Evolutionary conservation across 2,888 invertebrate species (phyloP).

Genomic region (Conomelus anceps): DNA sequence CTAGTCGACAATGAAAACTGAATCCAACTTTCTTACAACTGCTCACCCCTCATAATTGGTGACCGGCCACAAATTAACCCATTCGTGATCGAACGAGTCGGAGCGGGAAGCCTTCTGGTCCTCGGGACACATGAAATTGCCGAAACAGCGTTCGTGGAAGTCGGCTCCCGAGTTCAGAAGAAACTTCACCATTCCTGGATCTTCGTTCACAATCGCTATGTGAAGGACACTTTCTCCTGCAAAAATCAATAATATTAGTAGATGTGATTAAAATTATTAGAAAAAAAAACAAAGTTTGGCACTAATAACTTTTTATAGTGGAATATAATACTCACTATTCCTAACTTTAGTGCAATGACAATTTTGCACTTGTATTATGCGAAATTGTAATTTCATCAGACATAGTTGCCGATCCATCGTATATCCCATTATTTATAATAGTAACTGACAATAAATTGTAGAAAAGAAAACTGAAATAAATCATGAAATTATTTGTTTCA

Average conservation of each 20-base stretch:
- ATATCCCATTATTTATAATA: too few relatives aligned
- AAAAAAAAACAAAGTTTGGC: neutral
- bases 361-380: too few relatives aligned
- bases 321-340: too few relatives aligned
- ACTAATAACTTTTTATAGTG: neutral
- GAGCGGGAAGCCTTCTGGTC: conserved; percentile 88
- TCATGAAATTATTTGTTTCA: too few relatives aligned
- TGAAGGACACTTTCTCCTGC: conserved; percentile 91
- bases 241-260: conserved; percentile 22
- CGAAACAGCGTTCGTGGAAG: conserved; percentile 87
- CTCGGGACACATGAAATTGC: conserved; percentile 96
- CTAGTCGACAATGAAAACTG: too few relatives aligned
- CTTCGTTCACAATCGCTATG: conserved; percentile 97
- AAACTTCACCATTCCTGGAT: conserved; percentile 94
- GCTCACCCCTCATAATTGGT: conserved; percentile 78
- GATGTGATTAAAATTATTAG: neutral
- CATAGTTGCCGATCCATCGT: too few relatives aligned
- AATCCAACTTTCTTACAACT: too few relatives aligned
- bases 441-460: too few relatives aligned
- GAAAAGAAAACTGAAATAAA: too few relatives aligned
- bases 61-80: conserved; percentile 71
- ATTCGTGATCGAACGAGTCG: conserved; percentile 86
- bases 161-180: conserved; percentile 86
- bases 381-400: too few relatives aligned
- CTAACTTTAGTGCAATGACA: too few relatives aligned